Conservation (phyloP, 2,113 vertebrate genomes). For the Indicator indicator region DNA sequence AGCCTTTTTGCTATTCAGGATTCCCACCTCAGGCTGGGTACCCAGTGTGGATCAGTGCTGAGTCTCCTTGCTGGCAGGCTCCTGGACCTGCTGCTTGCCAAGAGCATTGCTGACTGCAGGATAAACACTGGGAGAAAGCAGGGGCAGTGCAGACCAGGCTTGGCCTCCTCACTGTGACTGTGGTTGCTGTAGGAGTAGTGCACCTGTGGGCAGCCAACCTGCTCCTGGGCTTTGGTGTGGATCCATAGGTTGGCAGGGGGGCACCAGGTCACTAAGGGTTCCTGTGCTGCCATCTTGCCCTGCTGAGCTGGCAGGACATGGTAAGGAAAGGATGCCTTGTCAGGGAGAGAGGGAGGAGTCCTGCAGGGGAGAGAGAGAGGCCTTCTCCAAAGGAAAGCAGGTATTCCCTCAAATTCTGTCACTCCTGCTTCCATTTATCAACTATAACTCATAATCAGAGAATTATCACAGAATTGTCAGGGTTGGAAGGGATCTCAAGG, state of each 20-base stretch:
- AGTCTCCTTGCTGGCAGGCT: neutral
- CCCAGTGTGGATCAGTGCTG: fast-evolving
- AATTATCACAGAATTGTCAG: too few relatives aligned
- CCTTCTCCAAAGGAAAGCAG: too few relatives aligned
- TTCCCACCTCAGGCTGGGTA: neutral
- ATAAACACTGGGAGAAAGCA: neutral
- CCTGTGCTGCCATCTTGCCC: neutral
- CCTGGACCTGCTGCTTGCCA: fast-evolving
- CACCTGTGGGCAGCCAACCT: neutral
- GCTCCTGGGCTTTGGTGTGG: fast-evolving
- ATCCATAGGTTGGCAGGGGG: neutral
- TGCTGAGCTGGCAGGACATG: neutral
- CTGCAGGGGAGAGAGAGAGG: too few relatives aligned
- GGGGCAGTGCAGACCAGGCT: neutral
- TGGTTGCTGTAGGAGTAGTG: neutral
- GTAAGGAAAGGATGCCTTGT: neutral
- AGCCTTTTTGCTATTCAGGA: neutral
- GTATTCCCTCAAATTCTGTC: neutral
- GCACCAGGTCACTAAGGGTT: neutral
- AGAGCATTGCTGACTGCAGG: neutral
- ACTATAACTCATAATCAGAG: too few relatives aligned
- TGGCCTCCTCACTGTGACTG: neutral
- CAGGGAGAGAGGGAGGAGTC: neutral
- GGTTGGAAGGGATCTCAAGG: too few relatives aligned
- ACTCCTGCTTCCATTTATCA: too few relatives aligned